Evolutionary conservation across 1,140 invertebrate genomes (phyloP), one percentile per base, ranked within the genome.

Genomic region (Euglossa dilemma): DNA sequence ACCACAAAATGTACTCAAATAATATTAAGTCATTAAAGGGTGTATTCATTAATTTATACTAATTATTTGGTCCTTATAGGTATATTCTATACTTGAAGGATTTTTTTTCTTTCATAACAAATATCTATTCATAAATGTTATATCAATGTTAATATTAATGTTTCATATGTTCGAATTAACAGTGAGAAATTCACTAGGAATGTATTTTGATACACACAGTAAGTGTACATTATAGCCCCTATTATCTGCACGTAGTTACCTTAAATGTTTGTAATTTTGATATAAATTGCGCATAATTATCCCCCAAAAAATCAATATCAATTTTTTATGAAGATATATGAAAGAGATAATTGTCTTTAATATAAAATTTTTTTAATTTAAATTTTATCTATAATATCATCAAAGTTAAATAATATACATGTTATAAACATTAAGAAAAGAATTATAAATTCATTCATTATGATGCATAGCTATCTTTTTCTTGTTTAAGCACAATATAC

Each of bases 291-390:
- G 18, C 52, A 69, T 67, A 59, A 73, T 85, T 79, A 52, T 74
- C 80, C 36, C 36, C 76, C 66, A 71, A 57, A 88, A 83, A 88
- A 87, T 88, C 77, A 80, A 61, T 83, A 61, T 83, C 23, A 59
- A 72, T 77, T 77, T 70, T 74, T 64, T 72, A 87, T 80, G 8
- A 8, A 56, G 7, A 43, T 57, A 45, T 73, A 36, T 25, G 6
- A 28, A 36, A 52, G 52, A 47, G 25, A 52, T 18, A 66, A 45
- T 36, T 64, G 12, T 64, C 36, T 9, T 64, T 25, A 43, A 64
- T 5, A 23, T 57, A 57, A n/a, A 69, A 56, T 47, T 56, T 69
- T 18, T 52, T 57, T 50, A 16, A 14, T 12, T 23, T 81, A 20
- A 57, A 57, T 64, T 20, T 56, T 43, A 56, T 25, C 16, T 14